phyloP scores from a whole-genome alignment of 1,140 invertebrate species.

The Trichoplusia ni region DNA sequence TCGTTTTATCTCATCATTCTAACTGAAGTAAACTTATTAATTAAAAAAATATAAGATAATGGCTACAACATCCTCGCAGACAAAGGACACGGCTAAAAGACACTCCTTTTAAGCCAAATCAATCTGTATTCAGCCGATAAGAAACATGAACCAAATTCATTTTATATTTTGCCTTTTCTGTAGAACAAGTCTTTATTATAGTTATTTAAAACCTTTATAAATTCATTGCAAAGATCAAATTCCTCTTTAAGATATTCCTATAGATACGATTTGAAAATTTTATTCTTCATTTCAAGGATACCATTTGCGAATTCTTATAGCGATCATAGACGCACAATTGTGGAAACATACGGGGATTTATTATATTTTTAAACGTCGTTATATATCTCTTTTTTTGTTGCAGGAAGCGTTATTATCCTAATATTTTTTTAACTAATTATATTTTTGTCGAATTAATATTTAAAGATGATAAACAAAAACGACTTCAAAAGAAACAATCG shows the following conservation, averaged over 20 bases:
- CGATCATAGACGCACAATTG: slow-evolving; percentile 8
- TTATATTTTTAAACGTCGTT: background rate
- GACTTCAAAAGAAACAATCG: background rate
- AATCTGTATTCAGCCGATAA: no score
- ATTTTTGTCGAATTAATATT: background rate
- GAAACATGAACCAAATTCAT: no score
- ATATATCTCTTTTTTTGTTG: no score
- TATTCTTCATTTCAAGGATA: background rate
- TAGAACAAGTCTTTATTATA: no score
- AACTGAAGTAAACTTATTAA: no score
- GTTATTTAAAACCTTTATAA: slow-evolving; percentile 3
- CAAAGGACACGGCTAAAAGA: no score
- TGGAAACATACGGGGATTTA: background rate
- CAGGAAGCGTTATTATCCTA: no score
- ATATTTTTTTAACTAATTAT: background rate
- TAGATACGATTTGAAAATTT: slow-evolving; percentile 5
- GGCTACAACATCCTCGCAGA: no score
- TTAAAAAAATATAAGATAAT: no score
- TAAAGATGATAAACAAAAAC: background rate
- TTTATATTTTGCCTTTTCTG: no score
- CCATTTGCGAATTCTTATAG: slow-evolving; percentile 12
- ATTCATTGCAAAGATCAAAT: slow-evolving; percentile 12
- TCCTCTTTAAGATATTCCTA: slow-evolving; percentile 9
- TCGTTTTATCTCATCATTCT: no score
- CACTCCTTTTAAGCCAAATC: no score